Percentiles rank a stretch among this genome's conserved stretches.
These are phyloP conservation scores for Alsophila aescularia DNA, from an alignment of 2,888 invertebrate species.

Conservation along the genomic window DNA sequence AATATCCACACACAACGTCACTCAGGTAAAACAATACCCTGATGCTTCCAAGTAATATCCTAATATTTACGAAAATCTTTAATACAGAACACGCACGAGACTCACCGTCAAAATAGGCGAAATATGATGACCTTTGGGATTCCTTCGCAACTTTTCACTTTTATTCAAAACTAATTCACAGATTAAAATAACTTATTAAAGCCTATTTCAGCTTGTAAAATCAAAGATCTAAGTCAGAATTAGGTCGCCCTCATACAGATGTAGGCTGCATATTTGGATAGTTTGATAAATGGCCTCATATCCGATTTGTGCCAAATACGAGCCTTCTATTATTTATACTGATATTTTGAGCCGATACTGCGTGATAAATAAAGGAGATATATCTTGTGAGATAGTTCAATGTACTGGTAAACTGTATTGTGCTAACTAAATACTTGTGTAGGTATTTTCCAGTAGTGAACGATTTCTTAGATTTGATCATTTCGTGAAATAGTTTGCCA, in stretches of 20 bases:
- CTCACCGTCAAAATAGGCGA: slow-evolving; percentile 54
- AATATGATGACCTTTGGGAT: slow-evolving; percentile 63
- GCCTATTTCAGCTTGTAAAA: slow-evolving; percentile 35
- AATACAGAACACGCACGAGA: slow-evolving; percentile 22
- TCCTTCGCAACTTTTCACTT: slow-evolving; percentile 30
- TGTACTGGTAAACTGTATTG: too few relatives aligned
- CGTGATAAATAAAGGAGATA: slow-evolving; percentile 45
- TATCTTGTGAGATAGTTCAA: background rate
- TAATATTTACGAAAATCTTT: slow-evolving; percentile 12
- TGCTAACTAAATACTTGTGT: too few relatives aligned
- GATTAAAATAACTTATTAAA: slow-evolving; percentile 27
- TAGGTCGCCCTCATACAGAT: slow-evolving; percentile 59
- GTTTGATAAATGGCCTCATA: slow-evolving; percentile 58
- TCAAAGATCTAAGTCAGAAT: slow-evolving; percentile 47
- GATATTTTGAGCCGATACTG: slow-evolving; percentile 41
- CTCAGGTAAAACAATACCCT: slow-evolving; percentile 10
- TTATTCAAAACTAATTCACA: slow-evolving; percentile 27
- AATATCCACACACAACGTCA: background rate
- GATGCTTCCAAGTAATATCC: too few relatives aligned
- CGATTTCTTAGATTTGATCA: too few relatives aligned
- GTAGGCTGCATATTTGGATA: slow-evolving; percentile 58
- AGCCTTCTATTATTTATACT: too few relatives aligned
- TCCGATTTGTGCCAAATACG: slow-evolving; percentile 49
- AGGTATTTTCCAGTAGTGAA: too few relatives aligned
- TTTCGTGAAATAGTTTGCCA: too few relatives aligned